Percentiles rank a stretch among this genome's conserved stretches.
These are phyloP conservation scores for Acanthurus leucopareius DNA, from an alignment of 2,797 vertebrate species.

Conservation along the genomic window DNA sequence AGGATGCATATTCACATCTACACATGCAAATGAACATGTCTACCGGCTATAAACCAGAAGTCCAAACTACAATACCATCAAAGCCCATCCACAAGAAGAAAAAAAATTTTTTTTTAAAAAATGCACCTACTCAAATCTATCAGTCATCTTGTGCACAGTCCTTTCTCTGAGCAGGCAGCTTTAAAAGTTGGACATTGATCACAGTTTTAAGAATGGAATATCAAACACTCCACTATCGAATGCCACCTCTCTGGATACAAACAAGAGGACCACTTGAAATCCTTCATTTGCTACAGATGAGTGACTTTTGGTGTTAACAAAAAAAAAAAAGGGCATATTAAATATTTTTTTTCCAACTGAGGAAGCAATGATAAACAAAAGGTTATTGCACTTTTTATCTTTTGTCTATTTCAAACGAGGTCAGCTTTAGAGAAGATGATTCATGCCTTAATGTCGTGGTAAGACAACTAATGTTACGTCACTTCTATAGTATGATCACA, in stretches of 20 bases:
- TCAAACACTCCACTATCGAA: slow-evolving; percentile 82
- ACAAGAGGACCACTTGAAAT: slow-evolving; percentile 71
- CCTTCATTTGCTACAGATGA: slow-evolving; percentile 78
- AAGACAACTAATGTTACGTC: slow-evolving; percentile 82
- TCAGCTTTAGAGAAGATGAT: slow-evolving; percentile 81
- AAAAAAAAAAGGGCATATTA: slow-evolving; percentile 71
- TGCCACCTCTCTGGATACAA: slow-evolving; percentile 75
- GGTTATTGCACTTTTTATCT: slow-evolving; percentile 88
- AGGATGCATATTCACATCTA: slow-evolving; percentile 81
- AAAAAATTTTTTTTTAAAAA: neutral
- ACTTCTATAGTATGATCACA: slow-evolving; percentile 83
- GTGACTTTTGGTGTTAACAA: slow-evolving; percentile 80
- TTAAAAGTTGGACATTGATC: slow-evolving; percentile 75
- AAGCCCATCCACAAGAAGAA: slow-evolving; percentile 65
- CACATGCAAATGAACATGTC: slow-evolving; percentile 83
- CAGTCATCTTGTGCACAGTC: slow-evolving; percentile 78
- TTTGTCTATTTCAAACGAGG: slow-evolving; percentile 83
- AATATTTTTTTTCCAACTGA: slow-evolving; percentile 67
- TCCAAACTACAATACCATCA: slow-evolving; percentile 77
- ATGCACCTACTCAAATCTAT: slow-evolving; percentile 71
- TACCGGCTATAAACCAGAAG: slow-evolving; percentile 76
- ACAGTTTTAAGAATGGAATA: slow-evolving; percentile 85
- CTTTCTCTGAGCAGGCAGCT: slow-evolving; percentile 79
- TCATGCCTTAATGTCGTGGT: slow-evolving; percentile 80
- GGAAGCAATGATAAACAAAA: slow-evolving; percentile 86